These are phyloP conservation scores for Argopecten irradians DNA, from an alignment of 1,140 invertebrate genomes.

Conservation along the genomic window DNA sequence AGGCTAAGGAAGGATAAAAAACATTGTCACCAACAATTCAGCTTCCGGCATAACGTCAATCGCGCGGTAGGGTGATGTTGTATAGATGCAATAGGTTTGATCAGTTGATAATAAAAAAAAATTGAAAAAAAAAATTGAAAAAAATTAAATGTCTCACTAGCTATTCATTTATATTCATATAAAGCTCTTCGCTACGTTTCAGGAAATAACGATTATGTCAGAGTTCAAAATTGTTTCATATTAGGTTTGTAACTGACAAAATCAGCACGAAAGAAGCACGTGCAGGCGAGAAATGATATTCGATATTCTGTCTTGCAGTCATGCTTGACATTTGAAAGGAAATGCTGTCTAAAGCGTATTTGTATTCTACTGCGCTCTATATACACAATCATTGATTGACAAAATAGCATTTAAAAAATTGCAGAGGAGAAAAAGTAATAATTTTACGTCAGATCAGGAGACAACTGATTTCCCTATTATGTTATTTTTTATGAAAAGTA, in stretches of 20 bases:
- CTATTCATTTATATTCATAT: neutral
- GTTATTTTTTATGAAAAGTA: neutral
- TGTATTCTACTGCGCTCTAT: neutral
- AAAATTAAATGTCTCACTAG: neutral
- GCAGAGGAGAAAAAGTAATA: neutral
- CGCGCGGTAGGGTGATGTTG: neutral
- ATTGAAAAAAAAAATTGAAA: neutral
- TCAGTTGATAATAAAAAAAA: neutral
- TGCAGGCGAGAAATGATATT: neutral
- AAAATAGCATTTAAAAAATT: neutral
- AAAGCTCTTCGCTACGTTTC: neutral
- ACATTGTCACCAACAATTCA: too few species aligned
- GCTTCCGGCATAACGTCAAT: too few species aligned
- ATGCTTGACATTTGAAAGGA: neutral
- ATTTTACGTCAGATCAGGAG: neutral
- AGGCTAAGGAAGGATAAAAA: too few species aligned
- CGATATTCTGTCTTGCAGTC: neutral
- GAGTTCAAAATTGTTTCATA: neutral
- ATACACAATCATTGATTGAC: neutral
- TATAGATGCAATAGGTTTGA: neutral
- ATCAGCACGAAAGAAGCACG: constrained; percentile 1
- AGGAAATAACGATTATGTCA: neutral
- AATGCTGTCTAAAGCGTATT: neutral
- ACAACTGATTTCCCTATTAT: neutral
- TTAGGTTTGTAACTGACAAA: neutral